Evolutionary conservation across 2,113 vertebrate genomes (phyloP), one percentile per base, ranked within the genome.

Genomic region (Tetrax tetrax): DNA sequence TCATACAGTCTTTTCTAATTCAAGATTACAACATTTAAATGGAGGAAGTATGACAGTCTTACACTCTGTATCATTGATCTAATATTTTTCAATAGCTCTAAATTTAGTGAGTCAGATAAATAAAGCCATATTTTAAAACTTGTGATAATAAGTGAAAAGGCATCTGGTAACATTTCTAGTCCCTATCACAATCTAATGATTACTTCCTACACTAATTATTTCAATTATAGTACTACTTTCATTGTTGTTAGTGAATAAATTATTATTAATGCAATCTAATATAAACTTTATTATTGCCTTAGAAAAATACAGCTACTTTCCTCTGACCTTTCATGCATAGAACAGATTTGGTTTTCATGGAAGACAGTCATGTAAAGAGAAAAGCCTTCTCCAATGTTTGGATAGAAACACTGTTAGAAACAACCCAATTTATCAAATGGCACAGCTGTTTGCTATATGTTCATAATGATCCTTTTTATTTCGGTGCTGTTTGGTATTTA

Each of bases 401-500:
- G 95, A 92, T 74, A 94, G 93, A 60, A 87, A 66, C 83, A 82
- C 50, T 95, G 77, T 78, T 92, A 96, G 93, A 95, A 97, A 95
- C 54, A 94, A 97, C 72, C 17, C 50, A 91, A 76, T 95, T 96
- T 95, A 92, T 97, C 48, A 83, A 97, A 94, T 83, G 84, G 81
- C 95, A 96, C 97, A 98, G 97, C 97, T 98, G 97, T 91, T 98
- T 96, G 54, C 89, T 97, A 89, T 94, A 87, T 90, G 96, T 93
- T 97, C 93, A 97, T 97, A 96, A 96, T 60, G 89, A 97, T 90
- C 77, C 86, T 97, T 97, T 97, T 97, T 98, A 96, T 98, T 97
- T 97, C 97, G 97, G 97, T 96, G 92, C 87, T 96, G 89, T 87
- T 95, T 96, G 96, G 79, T 97, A 97, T 98, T 98, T 98, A 95